Evolutionary conservation across 1,140 invertebrate genomes (phyloP).

Genomic region (Solen grandis): DNA sequence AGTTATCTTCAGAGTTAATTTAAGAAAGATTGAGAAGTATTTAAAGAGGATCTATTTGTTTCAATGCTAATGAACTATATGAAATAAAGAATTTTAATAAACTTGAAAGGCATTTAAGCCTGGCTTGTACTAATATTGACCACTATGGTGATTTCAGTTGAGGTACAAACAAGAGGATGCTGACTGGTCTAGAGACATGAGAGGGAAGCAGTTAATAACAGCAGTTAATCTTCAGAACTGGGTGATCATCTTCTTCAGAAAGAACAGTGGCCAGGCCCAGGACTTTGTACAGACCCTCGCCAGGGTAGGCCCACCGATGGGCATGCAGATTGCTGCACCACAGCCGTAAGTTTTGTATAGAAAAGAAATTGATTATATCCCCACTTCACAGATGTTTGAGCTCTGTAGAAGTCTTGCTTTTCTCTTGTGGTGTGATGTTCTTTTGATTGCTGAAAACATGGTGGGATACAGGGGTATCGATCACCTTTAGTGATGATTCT

Average conservation of each 20-base stretch:
- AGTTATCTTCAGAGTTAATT: background rate
- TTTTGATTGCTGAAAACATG: background rate
- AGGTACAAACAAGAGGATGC: slow-evolving; percentile 79
- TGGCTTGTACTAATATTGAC: no score
- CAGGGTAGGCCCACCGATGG: slow-evolving; percentile 84
- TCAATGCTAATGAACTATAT: background rate
- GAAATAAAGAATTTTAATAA: background rate
- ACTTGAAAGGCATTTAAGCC: no score
- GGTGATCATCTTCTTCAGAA: slow-evolving; percentile 78
- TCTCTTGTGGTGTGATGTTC: background rate
- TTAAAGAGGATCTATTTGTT: background rate
- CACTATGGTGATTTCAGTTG: slow-evolving; percentile 69
- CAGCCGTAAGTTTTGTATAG: slow-evolving; percentile 66
- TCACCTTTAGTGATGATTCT: background rate
- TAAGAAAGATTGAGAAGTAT: background rate
- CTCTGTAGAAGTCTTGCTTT: background rate
- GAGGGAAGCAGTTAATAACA: slow-evolving; percentile 82
- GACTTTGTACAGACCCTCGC: slow-evolving; percentile 84
- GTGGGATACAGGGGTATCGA: background rate
- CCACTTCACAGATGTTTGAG: no score
- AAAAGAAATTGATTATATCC: background rate
- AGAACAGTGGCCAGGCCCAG: slow-evolving; percentile 84
- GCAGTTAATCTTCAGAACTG: slow-evolving; percentile 79
- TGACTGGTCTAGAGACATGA: slow-evolving; percentile 86
- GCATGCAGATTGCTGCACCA: slow-evolving; percentile 85